phyloP scores from a whole-genome alignment of 2,113 vertebrate genomes.

The Pollachius pollachius region DNA sequence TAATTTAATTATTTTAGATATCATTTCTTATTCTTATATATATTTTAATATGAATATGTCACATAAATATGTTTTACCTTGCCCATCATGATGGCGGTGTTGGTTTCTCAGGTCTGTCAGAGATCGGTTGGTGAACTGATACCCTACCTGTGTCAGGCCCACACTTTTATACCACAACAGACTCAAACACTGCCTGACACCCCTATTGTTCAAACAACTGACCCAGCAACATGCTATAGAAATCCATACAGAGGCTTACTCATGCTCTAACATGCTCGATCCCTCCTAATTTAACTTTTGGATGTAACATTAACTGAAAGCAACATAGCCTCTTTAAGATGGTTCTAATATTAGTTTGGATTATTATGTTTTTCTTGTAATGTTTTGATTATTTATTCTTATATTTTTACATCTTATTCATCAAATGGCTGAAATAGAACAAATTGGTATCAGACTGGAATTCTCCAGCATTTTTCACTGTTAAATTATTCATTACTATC shows the following conservation, averaged over 20 bases:
- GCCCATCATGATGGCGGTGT: not conserved
- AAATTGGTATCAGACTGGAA: too few species aligned
- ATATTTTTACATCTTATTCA: too few species aligned
- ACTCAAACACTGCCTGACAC: slow-evolving; percentile 45
- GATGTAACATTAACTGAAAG: not conserved
- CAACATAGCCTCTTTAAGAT: not conserved
- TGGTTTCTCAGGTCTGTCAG: not conserved
- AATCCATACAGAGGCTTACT: slow-evolving; percentile 52
- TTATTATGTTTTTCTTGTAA: too few species aligned
- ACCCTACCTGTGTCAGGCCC: slow-evolving; percentile 34
- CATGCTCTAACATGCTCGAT: slow-evolving; percentile 33
- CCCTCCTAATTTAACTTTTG: slow-evolving; percentile 25
- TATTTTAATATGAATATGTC: not conserved
- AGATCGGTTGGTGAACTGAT: slow-evolving; percentile 32
- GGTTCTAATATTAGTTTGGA: too few species aligned
- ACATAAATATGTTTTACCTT: not conserved
- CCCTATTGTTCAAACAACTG: slow-evolving; percentile 62
- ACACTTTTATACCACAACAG: slow-evolving; percentile 60
- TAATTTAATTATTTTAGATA: too few species aligned
- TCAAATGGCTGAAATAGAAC: too few species aligned
- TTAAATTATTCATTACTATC: too few species aligned
- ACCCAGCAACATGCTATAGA: slow-evolving; percentile 50
- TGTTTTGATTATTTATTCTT: too few species aligned
- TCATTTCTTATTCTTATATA: too few species aligned
- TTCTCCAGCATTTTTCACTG: too few species aligned